These are phyloP conservation scores for Cataglyphis rosenhaueri DNA, from an alignment of 2,888 invertebrate genomes.

Conservation along the genomic window DNA sequence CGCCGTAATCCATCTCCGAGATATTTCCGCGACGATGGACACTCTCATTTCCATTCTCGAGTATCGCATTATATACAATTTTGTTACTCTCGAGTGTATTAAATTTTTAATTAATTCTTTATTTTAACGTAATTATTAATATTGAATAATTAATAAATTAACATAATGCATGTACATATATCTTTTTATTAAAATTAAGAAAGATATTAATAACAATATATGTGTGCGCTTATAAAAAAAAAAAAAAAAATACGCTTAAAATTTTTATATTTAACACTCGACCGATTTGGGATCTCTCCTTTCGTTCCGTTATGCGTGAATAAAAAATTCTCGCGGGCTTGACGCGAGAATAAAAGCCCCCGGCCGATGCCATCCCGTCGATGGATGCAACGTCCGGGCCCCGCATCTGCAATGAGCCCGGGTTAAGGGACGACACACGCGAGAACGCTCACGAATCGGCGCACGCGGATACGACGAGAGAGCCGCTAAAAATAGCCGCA, in stretches of 20 bases:
- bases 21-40: slow-evolving; percentile 33
- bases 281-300: not conserved
- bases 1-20: slow-evolving; percentile 39
- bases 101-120: not conserved
- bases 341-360: not conserved
- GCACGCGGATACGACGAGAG: slow-evolving; percentile 52
- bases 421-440: slow-evolving; percentile 57
- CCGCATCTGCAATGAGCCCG: slow-evolving; percentile 26
- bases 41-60: not conserved
- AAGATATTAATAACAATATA: not conserved
- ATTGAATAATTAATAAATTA: not conserved
- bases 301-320: not conserved
- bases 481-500: slow-evolving; percentile 55
- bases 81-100: not conserved
- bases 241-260: not conserved
- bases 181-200: no score
- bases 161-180: not conserved
- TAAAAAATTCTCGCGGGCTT: slow-evolving; percentile 21
- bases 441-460: slow-evolving; percentile 48
- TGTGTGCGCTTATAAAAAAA: not conserved
- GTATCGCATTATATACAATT: not conserved
- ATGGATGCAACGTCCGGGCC: not conserved
- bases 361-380: not conserved
- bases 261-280: not conserved
- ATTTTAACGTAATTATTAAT: not conserved